Evolutionary conservation across 2,113 vertebrate genomes (phyloP).

Genomic region (Ammodytes marinus): DNA sequence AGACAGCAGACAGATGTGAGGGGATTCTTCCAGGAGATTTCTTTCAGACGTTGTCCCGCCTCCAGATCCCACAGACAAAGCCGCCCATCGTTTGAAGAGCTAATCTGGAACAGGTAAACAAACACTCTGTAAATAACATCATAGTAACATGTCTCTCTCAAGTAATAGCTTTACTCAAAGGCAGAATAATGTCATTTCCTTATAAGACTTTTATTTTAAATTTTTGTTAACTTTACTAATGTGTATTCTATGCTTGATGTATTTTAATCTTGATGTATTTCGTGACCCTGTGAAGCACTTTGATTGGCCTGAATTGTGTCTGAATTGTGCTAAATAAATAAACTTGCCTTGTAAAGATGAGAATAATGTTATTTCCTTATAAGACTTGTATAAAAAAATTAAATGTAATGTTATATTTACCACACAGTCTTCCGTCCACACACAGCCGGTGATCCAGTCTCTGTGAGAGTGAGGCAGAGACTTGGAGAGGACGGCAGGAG

Average conservation of each 20-base stretch:
- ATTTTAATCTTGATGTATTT: no score
- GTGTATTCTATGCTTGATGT: no score
- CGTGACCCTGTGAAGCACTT: no score
- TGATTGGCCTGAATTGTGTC: no score
- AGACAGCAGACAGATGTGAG: conserved; percentile 83
- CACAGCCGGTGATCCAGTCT: conserved; percentile 91
- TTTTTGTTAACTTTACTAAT: no score
- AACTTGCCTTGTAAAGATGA: no score
- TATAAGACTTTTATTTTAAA: no score
- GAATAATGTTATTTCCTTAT: no score
- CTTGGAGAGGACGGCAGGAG: conserved; percentile 73
- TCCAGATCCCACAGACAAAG: conserved; percentile 86
- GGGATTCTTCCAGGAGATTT: conserved; percentile 83
- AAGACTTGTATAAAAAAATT: no score
- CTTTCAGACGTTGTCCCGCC: conserved; percentile 67
- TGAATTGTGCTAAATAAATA: no score
- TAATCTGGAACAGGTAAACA: conserved; percentile 76
- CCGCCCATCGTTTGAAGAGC: conserved; percentile 87
- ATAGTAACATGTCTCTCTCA: background rate
- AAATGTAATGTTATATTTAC: conserved; percentile 33
- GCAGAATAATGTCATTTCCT: background rate
- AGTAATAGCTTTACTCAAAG: background rate
- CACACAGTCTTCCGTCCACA: conserved; percentile 82
- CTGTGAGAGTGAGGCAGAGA: conserved; percentile 85
- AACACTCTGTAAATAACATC: background rate